These are phyloP conservation scores for Eubasilissa regina DNA, from an alignment of 1,140 invertebrate species.

Conservation along the genomic window DNA sequence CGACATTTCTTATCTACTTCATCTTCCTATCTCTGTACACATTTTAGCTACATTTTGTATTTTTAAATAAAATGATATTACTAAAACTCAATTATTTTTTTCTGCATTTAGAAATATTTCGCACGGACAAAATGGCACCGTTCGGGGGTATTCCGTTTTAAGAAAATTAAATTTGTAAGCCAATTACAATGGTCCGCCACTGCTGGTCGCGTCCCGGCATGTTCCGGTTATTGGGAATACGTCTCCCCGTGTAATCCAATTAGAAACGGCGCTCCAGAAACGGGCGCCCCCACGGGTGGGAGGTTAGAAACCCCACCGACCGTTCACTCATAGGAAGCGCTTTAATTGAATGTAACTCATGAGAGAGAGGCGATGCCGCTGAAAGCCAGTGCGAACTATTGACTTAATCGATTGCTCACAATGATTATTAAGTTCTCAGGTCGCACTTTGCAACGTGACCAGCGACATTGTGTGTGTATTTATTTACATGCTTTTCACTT, in stretches of 20 bases:
- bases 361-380: background rate
- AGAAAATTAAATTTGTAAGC: slow-evolving; percentile 29
- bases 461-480: too few relatives aligned
- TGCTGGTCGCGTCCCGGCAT: slow-evolving; percentile 9
- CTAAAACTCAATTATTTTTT: slow-evolving; percentile 7
- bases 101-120: slow-evolving; percentile 13
- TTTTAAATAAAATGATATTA: background rate
- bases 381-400: background rate
- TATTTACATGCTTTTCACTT: too few relatives aligned
- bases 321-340: background rate
- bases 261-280: slow-evolving; percentile 17
- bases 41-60: too few relatives aligned
- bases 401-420: background rate
- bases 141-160: slow-evolving; percentile 20
- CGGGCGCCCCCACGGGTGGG: background rate
- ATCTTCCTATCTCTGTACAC: too few relatives aligned
- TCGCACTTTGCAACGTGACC: too few relatives aligned
- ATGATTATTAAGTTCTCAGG: background rate
- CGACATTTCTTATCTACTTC: too few relatives aligned
- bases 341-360: slow-evolving; percentile 21
- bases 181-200: slow-evolving; percentile 26
- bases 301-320: background rate
- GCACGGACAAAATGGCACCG: background rate
- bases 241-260: slow-evolving; percentile 26
- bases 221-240: slow-evolving; percentile 33